Conservation (phyloP, 2,113 vertebrate genomes). For the Scalopus aquaticus region DNA sequence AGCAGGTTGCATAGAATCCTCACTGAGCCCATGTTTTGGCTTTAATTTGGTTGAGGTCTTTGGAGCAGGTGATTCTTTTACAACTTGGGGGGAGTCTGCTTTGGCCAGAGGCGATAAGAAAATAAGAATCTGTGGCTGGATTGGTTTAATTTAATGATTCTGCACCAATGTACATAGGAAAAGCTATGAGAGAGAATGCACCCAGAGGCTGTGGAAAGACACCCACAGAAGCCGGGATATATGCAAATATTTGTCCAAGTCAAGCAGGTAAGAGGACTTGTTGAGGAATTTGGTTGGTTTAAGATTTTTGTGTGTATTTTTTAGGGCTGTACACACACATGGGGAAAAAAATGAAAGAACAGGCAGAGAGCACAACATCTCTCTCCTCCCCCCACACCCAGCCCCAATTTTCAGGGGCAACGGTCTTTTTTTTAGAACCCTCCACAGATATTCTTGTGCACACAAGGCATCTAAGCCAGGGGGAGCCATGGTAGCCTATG, state of each 20-base stretch:
- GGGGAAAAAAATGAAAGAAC: background rate
- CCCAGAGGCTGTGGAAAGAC: background rate
- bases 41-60: background rate
- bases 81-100: background rate
- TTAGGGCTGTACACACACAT: background rate
- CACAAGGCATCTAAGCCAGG: background rate
- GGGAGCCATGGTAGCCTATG: background rate
- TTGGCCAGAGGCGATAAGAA: background rate
- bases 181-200: background rate
- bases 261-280: constrained; percentile 16
- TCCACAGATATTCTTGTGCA: background rate
- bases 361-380: background rate
- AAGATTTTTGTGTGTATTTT: background rate
- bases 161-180: constrained; percentile 43
- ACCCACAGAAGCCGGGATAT: background rate
- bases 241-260: background rate
- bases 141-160: background rate
- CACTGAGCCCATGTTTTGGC: background rate
- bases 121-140: background rate
- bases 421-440: background rate
- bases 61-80: background rate
- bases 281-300: background rate
- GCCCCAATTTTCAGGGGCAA: background rate
- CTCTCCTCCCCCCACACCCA: too few species aligned
- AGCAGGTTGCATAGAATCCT: background rate